A percentile compares a stretch with the other conserved stretches of the same genome.
Evolutionary conservation across 2,888 invertebrate species (phyloP).

Genomic region (Callyntrura guangdongensis): DNA sequence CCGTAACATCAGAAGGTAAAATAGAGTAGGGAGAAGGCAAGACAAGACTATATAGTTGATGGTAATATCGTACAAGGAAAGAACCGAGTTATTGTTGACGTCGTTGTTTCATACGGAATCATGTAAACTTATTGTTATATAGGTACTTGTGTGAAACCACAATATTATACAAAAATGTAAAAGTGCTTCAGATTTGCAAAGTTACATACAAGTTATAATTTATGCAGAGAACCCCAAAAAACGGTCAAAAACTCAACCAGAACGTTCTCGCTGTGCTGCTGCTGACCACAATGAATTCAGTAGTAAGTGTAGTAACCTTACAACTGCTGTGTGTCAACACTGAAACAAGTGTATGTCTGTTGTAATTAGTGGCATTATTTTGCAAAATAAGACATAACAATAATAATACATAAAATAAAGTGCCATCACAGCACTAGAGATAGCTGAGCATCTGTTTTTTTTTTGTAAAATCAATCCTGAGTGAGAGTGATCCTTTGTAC

Average conservation of each 20-base stretch:
- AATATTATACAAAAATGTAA: not conserved
- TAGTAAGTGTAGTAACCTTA: conserved; percentile 34
- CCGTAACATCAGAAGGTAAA: not conserved
- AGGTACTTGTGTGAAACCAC: conserved; percentile 45
- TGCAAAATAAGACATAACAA: conserved; percentile 12
- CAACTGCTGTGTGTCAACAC: conserved; percentile 30
- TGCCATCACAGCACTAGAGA: not conserved
- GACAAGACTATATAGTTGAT: no score
- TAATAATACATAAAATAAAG: not conserved
- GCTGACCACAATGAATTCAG: conserved; percentile 5
- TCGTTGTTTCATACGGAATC: conserved; percentile 34
- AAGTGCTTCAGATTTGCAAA: conserved; percentile 7
- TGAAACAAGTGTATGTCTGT: conserved; percentile 19
- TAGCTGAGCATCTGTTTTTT: not conserved
- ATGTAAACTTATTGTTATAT: conserved; percentile 42
- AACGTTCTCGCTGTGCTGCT: not conserved
- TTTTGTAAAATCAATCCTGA: conserved; percentile 4
- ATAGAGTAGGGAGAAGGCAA: conserved; percentile 10
- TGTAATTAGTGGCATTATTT: not conserved
- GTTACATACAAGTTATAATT: conserved; percentile 17
- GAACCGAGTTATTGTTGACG: not conserved
- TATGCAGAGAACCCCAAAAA: not conserved
- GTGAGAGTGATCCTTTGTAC: conserved; percentile 21
- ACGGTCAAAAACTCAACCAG: not conserved
- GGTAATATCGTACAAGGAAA: no score